A percentile compares a stretch with the other conserved stretches of the same genome.
These are phyloP conservation scores for Lymantria monacha DNA, from an alignment of 2,888 invertebrate genomes.

Conservation along the genomic window DNA sequence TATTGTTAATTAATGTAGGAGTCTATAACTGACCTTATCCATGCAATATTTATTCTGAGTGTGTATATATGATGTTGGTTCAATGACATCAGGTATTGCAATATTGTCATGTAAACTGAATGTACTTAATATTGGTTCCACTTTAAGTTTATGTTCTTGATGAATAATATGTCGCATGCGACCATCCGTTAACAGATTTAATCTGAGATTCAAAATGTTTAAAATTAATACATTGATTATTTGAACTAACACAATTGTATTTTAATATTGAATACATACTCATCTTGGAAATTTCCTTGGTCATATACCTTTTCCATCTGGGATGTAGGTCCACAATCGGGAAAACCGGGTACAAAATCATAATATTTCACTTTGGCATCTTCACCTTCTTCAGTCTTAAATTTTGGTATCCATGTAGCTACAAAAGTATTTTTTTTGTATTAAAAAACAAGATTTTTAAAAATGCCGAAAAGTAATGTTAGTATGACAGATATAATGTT, in stretches of 20 bases:
- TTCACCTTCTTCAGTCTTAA: conserved; percentile 84
- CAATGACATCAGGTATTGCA: conserved; percentile 69
- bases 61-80: conserved; percentile 86
- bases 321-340: conserved; percentile 87
- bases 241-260: too few species aligned
- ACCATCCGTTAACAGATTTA: conserved; percentile 86
- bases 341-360: conserved; percentile 84
- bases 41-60: conserved; percentile 89
- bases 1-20: background rate
- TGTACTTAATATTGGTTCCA: conserved; percentile 48
- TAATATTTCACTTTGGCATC: conserved; percentile 78
- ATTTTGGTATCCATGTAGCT: conserved; percentile 83
- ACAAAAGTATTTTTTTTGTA: conserved; percentile 16
- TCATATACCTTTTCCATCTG: conserved; percentile 85
- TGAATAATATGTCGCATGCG: conserved; percentile 88
- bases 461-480: background rate
- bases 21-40: conserved; percentile 84
- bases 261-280: conserved; percentile 50
- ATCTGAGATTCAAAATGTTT: conserved; percentile 49
- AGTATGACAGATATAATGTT: background rate
- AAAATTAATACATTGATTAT: background rate
- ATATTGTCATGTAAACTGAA: conserved; percentile 61
- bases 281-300: conserved; percentile 81
- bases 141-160: conserved; percentile 70
- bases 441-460: background rate